Base-by-base conservation (phyloP, 2,888 invertebrate species). In the Thecocarcelia acutangulata region DNA sequence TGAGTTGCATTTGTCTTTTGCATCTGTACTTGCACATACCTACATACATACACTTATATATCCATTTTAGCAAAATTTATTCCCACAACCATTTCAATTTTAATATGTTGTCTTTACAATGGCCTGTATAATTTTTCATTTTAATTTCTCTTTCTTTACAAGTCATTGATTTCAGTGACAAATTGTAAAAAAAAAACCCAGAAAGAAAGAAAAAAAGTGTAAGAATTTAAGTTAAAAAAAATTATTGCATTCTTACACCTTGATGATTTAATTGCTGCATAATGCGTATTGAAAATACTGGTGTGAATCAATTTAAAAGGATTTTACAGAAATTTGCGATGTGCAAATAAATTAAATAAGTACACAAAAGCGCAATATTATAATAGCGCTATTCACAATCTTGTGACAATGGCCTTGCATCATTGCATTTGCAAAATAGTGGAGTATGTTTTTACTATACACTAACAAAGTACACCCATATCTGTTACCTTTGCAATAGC, bases 131-230 rank as follows among this genome's bases (percentile, higher is more conserved):
- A 48, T 50, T 70, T 50, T 33, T 33, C 33, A 33, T 33, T 6
- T 33, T 21, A 50, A 72, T 72, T 72, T 72, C 50, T 50, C 50
- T 61, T 52, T 61, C 12, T 72, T 72, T 13, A 61, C 72, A 61
- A 42, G 15, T 12, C 72, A 72, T 28, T 61, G 52, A 28, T 28
- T 61, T 52, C 28, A 17, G 11, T 17, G 33, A 33, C 28, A 52
- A 13, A 46, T 37, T 19, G 28, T 6, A 44, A 33, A 52, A 64
- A 42, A n/a, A 11, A 44, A 66, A 64, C 9, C 1, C 19, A 48
- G 13, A 9, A 28, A 15, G 44, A 11, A 28, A 42, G 9, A 28
- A 19, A 48, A 37, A 37, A 52, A 33, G 33, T 33, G 33, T 33
- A 33, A 33, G 33, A 33, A 9, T 8, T 33, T 33, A 33, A 33